Evolutionary conservation across 2,113 vertebrate genomes (phyloP), one percentile per base, ranked within the genome.

Genomic region (Chaetura pelagica): DNA sequence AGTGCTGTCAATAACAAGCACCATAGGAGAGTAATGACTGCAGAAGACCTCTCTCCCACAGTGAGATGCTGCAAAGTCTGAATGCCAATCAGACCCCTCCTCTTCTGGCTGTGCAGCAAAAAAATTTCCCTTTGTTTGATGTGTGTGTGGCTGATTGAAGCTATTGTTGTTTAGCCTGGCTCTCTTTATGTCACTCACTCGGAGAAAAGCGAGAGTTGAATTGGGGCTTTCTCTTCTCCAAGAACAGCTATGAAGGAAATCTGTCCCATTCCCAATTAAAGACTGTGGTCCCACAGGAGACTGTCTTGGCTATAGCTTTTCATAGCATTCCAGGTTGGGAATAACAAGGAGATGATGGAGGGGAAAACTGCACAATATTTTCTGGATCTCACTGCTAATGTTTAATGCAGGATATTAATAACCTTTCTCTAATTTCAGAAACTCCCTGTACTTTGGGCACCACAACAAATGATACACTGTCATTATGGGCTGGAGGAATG

Each of bases 1-100:
- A 97, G 90, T 7, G 14, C 83, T 96, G 80, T 97, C 93, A 96
- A 82, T 92, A 96, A 87, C 84, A 95, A 84, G 83, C 51, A 7
- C 91, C 81, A 48, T 34, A 93, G 87, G 88, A 93, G 78, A 96
- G 93, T 90, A 94, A 96, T 90, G 80, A 92, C 91, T 95, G 90
- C 84, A 95, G 94, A 96, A 93, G 94, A 93, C 94, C 91, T 94
- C 80, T 95, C 91, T 93, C 95, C 67, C 91, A 92, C 72, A 77
- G 90, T 51, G 91, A 86, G 88, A 92, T 94, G 84, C 78, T 93
- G 69, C 87, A 84, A 64, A 94, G 49, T 51, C 91, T 96, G 87
- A 92, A 96, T 96, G 94, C 93, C 90, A 94, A 79, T 89, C 88
- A 96, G 91, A 86, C 54, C 58, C 72, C 89, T 92, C 78, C 91